Evolutionary conservation across 2,888 invertebrate genomes (phyloP).

Genomic region (Minunthozetes semirufus): DNA sequence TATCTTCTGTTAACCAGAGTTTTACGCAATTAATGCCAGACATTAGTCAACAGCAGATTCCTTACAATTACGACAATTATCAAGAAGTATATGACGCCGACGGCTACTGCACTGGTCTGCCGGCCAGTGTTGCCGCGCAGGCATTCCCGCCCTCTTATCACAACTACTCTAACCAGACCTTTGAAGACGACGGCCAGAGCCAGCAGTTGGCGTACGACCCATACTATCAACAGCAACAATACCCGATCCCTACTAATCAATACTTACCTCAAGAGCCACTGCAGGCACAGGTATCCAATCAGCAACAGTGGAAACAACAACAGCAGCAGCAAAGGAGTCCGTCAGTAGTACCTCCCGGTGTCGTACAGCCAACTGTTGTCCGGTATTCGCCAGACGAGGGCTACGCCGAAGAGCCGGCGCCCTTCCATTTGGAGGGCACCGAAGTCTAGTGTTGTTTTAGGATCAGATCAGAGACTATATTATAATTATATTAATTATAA

Average conservation of each 20-base stretch:
- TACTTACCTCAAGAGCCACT: constrained; percentile 63
- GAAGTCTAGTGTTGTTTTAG: constrained; percentile 41
- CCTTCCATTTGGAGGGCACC: constrained; percentile 41
- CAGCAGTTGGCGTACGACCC: constrained; percentile 14
- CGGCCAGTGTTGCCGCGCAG: constrained; percentile 10
- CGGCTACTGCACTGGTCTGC: constrained; percentile 25
- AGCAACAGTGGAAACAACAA: constrained; percentile 52
- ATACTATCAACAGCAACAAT: constrained; percentile 26
- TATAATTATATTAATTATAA: constrained; percentile 1
- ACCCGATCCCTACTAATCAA: constrained; percentile 7
- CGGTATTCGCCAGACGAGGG: constrained; percentile 83
- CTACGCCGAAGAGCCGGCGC: constrained; percentile 51
- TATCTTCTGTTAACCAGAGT: constrained; percentile 10
- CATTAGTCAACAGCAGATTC: not conserved
- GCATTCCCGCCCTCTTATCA: constrained; percentile 18
- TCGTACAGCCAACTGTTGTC: constrained; percentile 42
- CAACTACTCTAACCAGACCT: constrained; percentile 9
- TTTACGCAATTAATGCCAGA: constrained; percentile 6
- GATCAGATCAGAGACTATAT: constrained; percentile 2
- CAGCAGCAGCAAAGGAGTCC: constrained; percentile 57
- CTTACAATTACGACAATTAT: constrained; percentile 20
- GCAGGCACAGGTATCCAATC: constrained; percentile 75
- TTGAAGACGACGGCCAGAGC: constrained; percentile 28
- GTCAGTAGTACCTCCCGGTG: not conserved
- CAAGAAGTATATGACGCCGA: constrained; percentile 29